Evolutionary conservation across 2,888 invertebrate genomes (phyloP).

Genomic region (Rosalia funebris): DNA sequence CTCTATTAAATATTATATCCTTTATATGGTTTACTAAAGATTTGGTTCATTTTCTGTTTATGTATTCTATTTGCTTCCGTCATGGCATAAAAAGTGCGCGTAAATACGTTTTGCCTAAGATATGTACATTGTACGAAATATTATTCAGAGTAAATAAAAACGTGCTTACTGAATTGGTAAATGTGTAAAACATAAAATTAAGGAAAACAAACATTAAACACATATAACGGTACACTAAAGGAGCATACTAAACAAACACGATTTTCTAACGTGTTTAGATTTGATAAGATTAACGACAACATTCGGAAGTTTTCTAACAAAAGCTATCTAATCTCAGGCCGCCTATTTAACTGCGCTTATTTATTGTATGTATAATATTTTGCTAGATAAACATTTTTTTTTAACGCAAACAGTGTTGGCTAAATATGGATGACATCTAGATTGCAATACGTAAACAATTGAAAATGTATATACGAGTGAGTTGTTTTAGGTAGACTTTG

Average conservation of each 20-base stretch:
- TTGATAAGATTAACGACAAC: conserved; percentile 27
- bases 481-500: no score
- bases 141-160: conserved; percentile 11
- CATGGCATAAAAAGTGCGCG: background rate
- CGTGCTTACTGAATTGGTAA: conserved; percentile 13
- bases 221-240: conserved; percentile 8
- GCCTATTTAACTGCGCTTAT: conserved; percentile 20
- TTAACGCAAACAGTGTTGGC: background rate
- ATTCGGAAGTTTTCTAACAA: conserved; percentile 23
- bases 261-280: conserved; percentile 26
- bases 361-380: conserved; percentile 21
- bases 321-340: conserved; percentile 2
- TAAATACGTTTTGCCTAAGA: background rate
- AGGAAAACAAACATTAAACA: conserved; percentile 17
- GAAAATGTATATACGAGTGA: no score
- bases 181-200: conserved; percentile 9
- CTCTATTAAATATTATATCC: no score
- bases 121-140: background rate
- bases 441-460: background rate
- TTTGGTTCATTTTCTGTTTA: no score
- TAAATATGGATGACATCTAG: background rate
- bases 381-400: conserved; percentile 12
- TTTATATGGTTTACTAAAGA: no score
- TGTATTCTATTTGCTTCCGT: background rate
- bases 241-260: conserved; percentile 13